Evolutionary conservation across 2,888 invertebrate genomes (phyloP).

Genomic region (Petrophora chlorosata): DNA sequence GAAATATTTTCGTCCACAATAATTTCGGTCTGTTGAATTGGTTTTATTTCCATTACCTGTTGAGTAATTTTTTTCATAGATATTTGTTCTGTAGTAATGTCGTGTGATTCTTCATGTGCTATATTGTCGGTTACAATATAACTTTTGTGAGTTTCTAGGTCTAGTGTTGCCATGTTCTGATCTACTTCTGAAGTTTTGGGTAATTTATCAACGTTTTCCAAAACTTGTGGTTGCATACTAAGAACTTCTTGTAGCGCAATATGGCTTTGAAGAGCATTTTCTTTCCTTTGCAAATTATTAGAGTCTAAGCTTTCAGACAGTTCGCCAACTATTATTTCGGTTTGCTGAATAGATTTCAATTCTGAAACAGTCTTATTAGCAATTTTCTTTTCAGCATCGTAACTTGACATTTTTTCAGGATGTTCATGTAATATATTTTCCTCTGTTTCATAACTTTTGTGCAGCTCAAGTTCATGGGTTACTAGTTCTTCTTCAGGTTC

Average conservation of each 20-base stretch:
- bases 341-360: conserved; percentile 57
- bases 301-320: conserved; percentile 42
- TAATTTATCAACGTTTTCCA: conserved; percentile 54
- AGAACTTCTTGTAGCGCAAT: conserved; percentile 53
- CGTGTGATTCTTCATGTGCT: conserved; percentile 70
- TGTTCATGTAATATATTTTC: conserved; percentile 55
- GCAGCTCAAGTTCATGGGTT: conserved; percentile 49
- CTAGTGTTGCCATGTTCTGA: conserved; percentile 47
- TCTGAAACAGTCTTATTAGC: conserved; percentile 51
- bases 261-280: conserved; percentile 54
- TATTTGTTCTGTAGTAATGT: conserved; percentile 62
- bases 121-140: conserved; percentile 58
- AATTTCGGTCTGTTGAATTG: conserved; percentile 61
- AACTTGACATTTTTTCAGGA: conserved; percentile 38
- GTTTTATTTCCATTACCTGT: conserved; percentile 54
- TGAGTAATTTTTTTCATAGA: conserved; percentile 64
- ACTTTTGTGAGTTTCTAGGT: conserved; percentile 57
- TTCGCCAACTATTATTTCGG: conserved; percentile 52
- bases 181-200: conserved; percentile 41
- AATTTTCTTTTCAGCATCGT: conserved; percentile 15
- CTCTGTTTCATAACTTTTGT: conserved; percentile 57
- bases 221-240: conserved; percentile 46
- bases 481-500: conserved; percentile 42
- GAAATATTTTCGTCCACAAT: conserved; percentile 54
- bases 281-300: conserved; percentile 34